Evolutionary conservation across 2,797 vertebrate genomes (phyloP).

Genomic region (Protonibea diacanthus): DNA sequence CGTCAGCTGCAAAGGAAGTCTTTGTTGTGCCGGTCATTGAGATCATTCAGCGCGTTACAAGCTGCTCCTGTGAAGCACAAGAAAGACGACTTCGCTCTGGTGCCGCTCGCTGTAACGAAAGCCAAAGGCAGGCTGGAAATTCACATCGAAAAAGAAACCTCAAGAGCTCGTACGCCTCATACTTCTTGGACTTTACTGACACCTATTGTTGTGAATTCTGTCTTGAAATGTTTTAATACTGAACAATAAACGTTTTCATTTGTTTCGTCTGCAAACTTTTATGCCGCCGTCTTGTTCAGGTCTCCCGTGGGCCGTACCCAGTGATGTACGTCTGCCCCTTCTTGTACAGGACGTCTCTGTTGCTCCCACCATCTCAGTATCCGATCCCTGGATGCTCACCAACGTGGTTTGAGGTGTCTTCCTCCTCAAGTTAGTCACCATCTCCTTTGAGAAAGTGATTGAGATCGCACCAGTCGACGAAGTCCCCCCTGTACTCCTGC

Average conservation of each 20-base stretch:
- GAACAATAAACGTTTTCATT: too few species aligned
- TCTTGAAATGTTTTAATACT: not conserved
- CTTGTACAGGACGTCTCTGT: too few species aligned
- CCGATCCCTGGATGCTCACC: too few species aligned
- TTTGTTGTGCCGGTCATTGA: conserved; percentile 21
- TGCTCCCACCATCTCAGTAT: too few species aligned
- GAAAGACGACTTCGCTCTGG: not conserved
- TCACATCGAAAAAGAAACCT: too few species aligned
- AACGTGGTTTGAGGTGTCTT: too few species aligned
- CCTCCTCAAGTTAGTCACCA: too few species aligned
- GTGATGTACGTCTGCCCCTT: too few species aligned
- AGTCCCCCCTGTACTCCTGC: too few species aligned
- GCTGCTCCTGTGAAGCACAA: not conserved
- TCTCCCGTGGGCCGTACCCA: not conserved
- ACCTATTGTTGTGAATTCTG: conserved; percentile 1
- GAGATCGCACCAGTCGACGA: too few species aligned
- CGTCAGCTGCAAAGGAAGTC: not conserved
- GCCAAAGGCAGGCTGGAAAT: not conserved
- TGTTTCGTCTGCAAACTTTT: too few species aligned
- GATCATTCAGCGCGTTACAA: conserved; percentile 22
- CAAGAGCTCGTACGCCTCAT: not conserved
- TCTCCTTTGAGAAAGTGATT: too few species aligned
- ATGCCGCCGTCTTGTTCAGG: not conserved
- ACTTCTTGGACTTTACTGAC: conserved; percentile 7
- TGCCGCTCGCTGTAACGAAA: not conserved